Conservation (phyloP, 2,888 invertebrate genomes). For the Drosophila robusta region DNA sequence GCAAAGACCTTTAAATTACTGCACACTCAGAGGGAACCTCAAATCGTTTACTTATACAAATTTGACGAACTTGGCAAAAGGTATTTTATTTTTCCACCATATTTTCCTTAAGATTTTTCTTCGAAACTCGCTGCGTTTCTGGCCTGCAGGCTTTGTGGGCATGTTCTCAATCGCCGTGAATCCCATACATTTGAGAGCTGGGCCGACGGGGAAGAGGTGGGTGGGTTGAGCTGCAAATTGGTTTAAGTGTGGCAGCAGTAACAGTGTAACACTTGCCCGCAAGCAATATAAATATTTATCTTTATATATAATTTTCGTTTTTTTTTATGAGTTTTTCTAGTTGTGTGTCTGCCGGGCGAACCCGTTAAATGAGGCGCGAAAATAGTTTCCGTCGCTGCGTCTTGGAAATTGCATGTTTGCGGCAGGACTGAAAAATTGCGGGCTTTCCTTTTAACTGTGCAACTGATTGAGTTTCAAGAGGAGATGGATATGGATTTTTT, state of each 20-base stretch:
- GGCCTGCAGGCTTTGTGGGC: slow-evolving; percentile 54
- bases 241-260: slow-evolving; percentile 56
- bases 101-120: slow-evolving; percentile 11
- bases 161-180: slow-evolving; percentile 48
- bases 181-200: slow-evolving; percentile 53
- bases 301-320: slow-evolving; percentile 47
- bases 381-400: slow-evolving; percentile 74
- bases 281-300: slow-evolving; percentile 57
- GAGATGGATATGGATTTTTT: slow-evolving; percentile 1
- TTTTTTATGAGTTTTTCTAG: slow-evolving; percentile 38
- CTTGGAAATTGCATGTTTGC: slow-evolving; percentile 52
- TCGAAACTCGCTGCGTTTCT: slow-evolving; percentile 36
- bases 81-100: slow-evolving; percentile 2
- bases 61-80: neutral
- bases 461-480: slow-evolving; percentile 27
- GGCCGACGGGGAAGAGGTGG: slow-evolving; percentile 9
- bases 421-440: slow-evolving; percentile 12
- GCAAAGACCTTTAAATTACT: neutral
- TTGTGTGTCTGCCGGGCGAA: slow-evolving; percentile 38
- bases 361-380: slow-evolving; percentile 79
- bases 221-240: slow-evolving; percentile 56
- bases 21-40: neutral
- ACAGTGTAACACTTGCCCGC: slow-evolving; percentile 53
- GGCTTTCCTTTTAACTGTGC: slow-evolving; percentile 18
- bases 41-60: neutral